Conservation (phyloP, 1,140 invertebrate species). For the Hesperophylax magnus region DNA sequence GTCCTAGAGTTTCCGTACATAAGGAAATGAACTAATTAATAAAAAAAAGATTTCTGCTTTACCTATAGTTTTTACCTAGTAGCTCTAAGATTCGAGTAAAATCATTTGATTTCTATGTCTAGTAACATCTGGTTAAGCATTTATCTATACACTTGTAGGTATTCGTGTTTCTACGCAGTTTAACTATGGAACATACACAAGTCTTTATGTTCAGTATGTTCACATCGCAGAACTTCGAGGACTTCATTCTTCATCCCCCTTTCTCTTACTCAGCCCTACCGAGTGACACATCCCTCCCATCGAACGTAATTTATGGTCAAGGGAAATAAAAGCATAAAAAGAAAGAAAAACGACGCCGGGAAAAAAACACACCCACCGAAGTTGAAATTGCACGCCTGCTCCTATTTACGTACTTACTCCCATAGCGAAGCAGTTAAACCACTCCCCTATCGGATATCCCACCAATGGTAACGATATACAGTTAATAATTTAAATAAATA, state of each 20-base stretch:
- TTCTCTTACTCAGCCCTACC: constrained; percentile 54
- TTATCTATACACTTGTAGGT: too few relatives aligned
- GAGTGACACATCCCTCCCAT: constrained; percentile 57
- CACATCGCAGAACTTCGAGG: constrained; percentile 44
- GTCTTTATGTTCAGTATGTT: too few relatives aligned
- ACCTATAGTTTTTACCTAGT: too few relatives aligned
- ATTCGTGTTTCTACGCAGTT: too few relatives aligned
- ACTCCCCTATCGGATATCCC: constrained; percentile 36
- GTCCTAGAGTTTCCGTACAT: too few relatives aligned
- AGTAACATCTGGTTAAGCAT: too few relatives aligned
- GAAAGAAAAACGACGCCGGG: constrained; percentile 52
- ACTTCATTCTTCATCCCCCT: constrained; percentile 54
- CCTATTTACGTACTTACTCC: constrained; percentile 45
- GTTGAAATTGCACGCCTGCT: constrained; percentile 52
- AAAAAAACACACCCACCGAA: constrained; percentile 54
- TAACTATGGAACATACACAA: too few relatives aligned
- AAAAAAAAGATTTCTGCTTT: too few relatives aligned
- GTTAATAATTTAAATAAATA: constrained; percentile 44
- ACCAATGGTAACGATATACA: constrained; percentile 38
- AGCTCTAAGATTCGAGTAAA: too few relatives aligned
- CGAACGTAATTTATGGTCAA: constrained; percentile 58
- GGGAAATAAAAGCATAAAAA: constrained; percentile 58
- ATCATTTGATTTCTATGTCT: too few relatives aligned
- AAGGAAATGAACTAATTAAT: too few relatives aligned
- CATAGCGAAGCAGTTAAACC: background rate